These are phyloP conservation scores for Telmatochromis sp. DNA, from an alignment of 2,113 vertebrate species.

Conservation along the genomic window DNA sequence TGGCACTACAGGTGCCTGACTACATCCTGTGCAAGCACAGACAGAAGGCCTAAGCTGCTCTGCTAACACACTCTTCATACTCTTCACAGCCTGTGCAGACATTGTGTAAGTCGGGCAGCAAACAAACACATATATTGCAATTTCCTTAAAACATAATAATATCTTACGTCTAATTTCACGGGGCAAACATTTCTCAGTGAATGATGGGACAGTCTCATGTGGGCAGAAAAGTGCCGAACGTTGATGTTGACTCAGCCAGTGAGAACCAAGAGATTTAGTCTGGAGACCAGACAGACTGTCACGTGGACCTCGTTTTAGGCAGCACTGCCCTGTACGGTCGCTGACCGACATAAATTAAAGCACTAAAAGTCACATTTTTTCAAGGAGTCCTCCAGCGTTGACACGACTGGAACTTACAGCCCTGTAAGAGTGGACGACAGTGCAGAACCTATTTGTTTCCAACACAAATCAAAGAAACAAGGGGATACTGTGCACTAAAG, in stretches of 20 bases:
- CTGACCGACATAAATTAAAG: constrained; percentile 9
- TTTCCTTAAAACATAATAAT: background rate
- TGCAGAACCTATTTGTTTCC: background rate
- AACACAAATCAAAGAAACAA: background rate
- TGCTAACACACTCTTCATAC: background rate
- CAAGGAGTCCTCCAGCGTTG: background rate
- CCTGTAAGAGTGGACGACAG: background rate
- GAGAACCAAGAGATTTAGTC: background rate
- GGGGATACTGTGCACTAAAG: background rate
- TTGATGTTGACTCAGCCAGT: background rate
- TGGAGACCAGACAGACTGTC: background rate
- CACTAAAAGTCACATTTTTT: constrained; percentile 11
- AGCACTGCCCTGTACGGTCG: background rate
- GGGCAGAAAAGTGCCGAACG: background rate
- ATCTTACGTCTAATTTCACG: background rate
- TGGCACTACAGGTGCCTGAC: background rate
- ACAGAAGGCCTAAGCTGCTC: background rate
- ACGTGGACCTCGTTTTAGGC: background rate
- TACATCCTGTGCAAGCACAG: background rate
- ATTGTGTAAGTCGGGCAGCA: background rate
- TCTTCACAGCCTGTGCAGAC: background rate
- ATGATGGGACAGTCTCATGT: background rate
- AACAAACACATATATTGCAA: background rate
- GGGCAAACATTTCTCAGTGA: background rate
- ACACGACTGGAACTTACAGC: background rate